Evolutionary conservation across 2,888 invertebrate genomes (phyloP).

Genomic region (Archips xylosteana): DNA sequence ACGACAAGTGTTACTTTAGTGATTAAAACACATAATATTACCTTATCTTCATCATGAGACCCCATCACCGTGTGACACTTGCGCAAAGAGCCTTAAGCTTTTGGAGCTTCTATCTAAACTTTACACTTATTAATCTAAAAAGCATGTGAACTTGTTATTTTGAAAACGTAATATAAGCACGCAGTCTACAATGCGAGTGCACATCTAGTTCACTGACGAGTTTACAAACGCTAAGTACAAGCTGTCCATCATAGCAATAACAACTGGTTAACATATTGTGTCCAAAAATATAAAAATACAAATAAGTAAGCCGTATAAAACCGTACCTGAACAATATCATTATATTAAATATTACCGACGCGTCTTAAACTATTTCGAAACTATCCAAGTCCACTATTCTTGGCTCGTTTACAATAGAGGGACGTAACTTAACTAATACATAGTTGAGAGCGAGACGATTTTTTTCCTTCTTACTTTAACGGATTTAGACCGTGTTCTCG

Average conservation of each 20-base stretch:
- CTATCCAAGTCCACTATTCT: conserved; percentile 1
- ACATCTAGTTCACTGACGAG: neutral
- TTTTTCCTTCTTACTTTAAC: conserved; percentile 2
- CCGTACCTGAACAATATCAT: conserved; percentile 28
- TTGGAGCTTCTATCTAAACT: neutral
- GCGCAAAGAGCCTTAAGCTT: neutral
- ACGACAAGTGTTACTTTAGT: neutral
- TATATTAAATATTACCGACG: conserved; percentile 28
- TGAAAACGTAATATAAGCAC: conserved; percentile 27
- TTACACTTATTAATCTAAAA: conserved; percentile 1
- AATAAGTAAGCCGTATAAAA: conserved; percentile 39
- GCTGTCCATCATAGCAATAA: conserved; percentile 24
- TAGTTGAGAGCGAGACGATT: neutral
- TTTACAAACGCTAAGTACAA: conserved; percentile 27
- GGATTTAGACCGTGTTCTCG: conserved; percentile 1
- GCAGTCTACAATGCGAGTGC: conserved; percentile 14
- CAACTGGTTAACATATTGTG: conserved; percentile 37
- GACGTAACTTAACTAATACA: conserved; percentile 5
- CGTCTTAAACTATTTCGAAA: conserved; percentile 28
- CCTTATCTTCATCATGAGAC: neutral
- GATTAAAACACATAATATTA: conserved; percentile 1
- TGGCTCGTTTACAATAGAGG: conserved; percentile 1
- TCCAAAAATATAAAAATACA: conserved; percentile 41
- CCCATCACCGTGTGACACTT: neutral
- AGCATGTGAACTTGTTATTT: conserved; percentile 15